phyloP scores from a whole-genome alignment of 1,140 invertebrate species.

The Psix sp. region DNA sequence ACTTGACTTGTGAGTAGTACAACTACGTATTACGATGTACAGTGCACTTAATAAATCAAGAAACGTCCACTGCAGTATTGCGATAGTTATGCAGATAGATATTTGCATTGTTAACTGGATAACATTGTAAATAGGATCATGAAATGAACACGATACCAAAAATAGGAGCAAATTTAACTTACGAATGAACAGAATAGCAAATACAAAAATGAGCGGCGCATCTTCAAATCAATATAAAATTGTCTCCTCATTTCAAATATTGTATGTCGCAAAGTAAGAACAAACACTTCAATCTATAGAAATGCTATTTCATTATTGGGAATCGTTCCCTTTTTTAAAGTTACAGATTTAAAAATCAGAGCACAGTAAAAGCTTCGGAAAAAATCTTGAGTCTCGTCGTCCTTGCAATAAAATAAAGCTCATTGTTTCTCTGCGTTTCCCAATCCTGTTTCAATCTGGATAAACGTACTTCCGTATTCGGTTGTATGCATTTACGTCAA shows the following conservation, averaged over 20 bases:
- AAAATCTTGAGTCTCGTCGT: slow-evolving; percentile 47
- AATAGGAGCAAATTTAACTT: background rate
- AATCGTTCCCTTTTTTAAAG: slow-evolving; percentile 34
- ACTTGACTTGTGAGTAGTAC: slow-evolving; percentile 39
- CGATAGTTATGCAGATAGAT: slow-evolving; percentile 33
- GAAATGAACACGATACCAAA: background rate
- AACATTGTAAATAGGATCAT: slow-evolving; percentile 22
- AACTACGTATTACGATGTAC: slow-evolving; percentile 39
- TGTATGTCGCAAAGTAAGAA: background rate
- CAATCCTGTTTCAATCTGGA: slow-evolving; percentile 30
- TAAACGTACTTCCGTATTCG: slow-evolving; percentile 22
- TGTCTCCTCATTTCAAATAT: background rate
- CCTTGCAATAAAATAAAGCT: slow-evolving; percentile 28
- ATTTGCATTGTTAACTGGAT: no score
- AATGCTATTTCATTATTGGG: slow-evolving; percentile 27
- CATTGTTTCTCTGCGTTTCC: slow-evolving; percentile 41
- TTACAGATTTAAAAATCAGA: slow-evolving; percentile 43
- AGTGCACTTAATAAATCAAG: slow-evolving; percentile 46
- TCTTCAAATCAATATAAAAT: background rate
- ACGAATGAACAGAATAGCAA: background rate
- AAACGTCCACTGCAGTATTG: slow-evolving; percentile 27
- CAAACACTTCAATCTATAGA: slow-evolving; percentile 51
- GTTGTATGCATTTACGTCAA: slow-evolving; percentile 22
- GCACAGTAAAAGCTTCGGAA: slow-evolving; percentile 20
- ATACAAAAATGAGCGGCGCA: background rate